Percentiles rank a stretch among this genome's conserved stretches.
phyloP scores from a whole-genome alignment of 2,888 invertebrate genomes.

The Carpatolechia fugitivella region DNA sequence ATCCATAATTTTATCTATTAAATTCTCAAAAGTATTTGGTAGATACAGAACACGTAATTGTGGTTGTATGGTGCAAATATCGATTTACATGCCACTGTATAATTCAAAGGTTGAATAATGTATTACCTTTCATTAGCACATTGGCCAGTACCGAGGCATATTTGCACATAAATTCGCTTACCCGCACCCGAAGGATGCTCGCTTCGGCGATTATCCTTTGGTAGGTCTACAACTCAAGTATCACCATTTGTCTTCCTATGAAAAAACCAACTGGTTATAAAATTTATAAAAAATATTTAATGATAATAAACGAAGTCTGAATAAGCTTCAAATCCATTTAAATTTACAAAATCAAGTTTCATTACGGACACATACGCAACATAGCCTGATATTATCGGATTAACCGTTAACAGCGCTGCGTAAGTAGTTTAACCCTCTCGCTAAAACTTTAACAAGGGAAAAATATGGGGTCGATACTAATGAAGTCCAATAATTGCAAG shows the following conservation, averaged over 20 bases:
- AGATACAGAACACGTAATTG: conserved; percentile 47
- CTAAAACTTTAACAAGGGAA: conserved; percentile 44
- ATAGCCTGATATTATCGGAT: conserved; percentile 47
- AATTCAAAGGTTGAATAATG: conserved; percentile 78
- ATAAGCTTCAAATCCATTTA: background rate
- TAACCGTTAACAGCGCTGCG: conserved; percentile 40
- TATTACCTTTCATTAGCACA: conserved; percentile 79
- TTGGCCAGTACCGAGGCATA: conserved; percentile 72
- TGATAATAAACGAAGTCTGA: too few species aligned
- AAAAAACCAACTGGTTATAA: too few species aligned
- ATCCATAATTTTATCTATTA: too few species aligned
- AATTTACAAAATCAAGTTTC: conserved; percentile 37
- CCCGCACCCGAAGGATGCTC: conserved; percentile 66
- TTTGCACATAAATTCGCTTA: conserved; percentile 77
- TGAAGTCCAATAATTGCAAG: conserved; percentile 60
- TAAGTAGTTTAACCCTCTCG: conserved; percentile 38
- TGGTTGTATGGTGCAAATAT: conserved; percentile 75
- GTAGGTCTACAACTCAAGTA: conserved; percentile 39
- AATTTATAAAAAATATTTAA: too few species aligned
- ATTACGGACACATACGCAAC: conserved; percentile 43
- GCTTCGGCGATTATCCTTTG: conserved; percentile 68
- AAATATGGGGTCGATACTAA: conserved; percentile 53
- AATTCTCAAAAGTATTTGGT: conserved; percentile 1
- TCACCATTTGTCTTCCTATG: conserved; percentile 48
- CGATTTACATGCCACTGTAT: conserved; percentile 78